phyloP scores from a whole-genome alignment of 37 sponge, comb jelly and placozoan genomes.

The Chondrilla cf. caribensis region DNA sequence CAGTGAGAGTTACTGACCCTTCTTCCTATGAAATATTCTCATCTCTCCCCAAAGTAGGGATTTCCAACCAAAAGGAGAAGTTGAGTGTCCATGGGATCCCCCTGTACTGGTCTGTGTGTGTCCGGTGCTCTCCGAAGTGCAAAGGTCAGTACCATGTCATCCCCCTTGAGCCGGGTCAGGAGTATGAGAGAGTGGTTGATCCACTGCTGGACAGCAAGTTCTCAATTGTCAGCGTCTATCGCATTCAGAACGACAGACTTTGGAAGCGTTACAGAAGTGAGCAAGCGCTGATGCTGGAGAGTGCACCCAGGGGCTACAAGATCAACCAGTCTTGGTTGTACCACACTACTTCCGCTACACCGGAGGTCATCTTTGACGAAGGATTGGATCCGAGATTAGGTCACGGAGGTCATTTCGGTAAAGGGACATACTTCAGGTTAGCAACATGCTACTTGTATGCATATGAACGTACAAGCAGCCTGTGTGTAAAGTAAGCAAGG shows the following conservation, averaged over 20 bases:
- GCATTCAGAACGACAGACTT: constrained; percentile 59
- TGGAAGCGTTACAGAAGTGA: constrained; percentile 60
- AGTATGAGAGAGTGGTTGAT: not conserved
- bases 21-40: not conserved
- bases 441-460: too few species aligned
- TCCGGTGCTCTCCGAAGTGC: not conserved
- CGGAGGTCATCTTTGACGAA: constrained; percentile 60
- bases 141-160: not conserved
- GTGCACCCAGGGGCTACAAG: constrained; percentile 12
- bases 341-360: constrained; percentile 47
- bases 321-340: constrained; percentile 56
- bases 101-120: constrained; percentile 10
- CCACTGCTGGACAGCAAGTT: not conserved
- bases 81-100: not conserved
- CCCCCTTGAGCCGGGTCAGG: not conserved
- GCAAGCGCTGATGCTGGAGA: constrained; percentile 40
- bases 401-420: constrained; percentile 57
- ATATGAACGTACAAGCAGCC: too few species aligned
- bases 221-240: constrained; percentile 23
- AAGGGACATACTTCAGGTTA: constrained; percentile 83
- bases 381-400: constrained; percentile 73
- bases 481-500: too few species aligned
- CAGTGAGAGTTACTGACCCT: too few species aligned
- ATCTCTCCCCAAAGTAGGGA: not conserved
- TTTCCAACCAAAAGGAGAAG: not conserved